Percentiles rank a stretch among this genome's conserved stretches.
Conservation (phyloP, 2,888 invertebrate genomes). For the Heliconius ethilla region DNA sequence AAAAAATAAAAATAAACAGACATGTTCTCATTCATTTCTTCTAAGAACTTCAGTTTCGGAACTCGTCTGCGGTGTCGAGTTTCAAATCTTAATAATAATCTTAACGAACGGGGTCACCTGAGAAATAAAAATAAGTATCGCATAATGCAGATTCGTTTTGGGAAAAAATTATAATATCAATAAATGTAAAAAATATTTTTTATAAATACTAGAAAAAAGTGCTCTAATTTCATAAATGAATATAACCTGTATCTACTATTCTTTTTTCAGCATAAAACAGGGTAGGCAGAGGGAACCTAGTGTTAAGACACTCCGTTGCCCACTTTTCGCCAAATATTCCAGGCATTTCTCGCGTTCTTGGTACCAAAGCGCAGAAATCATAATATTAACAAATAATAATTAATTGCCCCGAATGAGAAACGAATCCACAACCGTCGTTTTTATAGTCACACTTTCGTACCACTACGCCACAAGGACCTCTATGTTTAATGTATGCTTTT, state of each 20-base stretch:
- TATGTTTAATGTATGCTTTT: too few relatives aligned
- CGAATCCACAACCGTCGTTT: too few relatives aligned
- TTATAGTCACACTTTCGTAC: too few relatives aligned
- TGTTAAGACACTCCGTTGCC: too few relatives aligned
- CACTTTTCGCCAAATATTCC: too few relatives aligned
- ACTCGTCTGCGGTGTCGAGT: conserved; percentile 55
- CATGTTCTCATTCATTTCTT: conserved; percentile 48
- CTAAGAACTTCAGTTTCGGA: conserved; percentile 54
- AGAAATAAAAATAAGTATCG: conserved; percentile 35
- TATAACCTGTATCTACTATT: background rate
- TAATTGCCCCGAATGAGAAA: too few relatives aligned
- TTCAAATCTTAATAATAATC: conserved; percentile 58
- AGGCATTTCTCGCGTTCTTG: too few relatives aligned
- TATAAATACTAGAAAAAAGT: background rate
- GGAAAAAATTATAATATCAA: background rate
- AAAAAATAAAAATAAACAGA: conserved; percentile 45
- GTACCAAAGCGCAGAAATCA: too few relatives aligned
- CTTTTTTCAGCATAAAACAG: background rate
- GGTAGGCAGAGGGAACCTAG: too few relatives aligned
- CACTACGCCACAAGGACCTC: too few relatives aligned
- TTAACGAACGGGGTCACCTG: conserved; percentile 64
- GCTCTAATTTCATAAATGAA: conserved; percentile 1
- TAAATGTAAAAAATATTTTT: background rate
- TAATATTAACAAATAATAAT: too few relatives aligned
- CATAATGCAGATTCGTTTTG: background rate